Base-by-base conservation (phyloP, 2,797 vertebrate species). In the Premnoplex brunnescens region DNA sequence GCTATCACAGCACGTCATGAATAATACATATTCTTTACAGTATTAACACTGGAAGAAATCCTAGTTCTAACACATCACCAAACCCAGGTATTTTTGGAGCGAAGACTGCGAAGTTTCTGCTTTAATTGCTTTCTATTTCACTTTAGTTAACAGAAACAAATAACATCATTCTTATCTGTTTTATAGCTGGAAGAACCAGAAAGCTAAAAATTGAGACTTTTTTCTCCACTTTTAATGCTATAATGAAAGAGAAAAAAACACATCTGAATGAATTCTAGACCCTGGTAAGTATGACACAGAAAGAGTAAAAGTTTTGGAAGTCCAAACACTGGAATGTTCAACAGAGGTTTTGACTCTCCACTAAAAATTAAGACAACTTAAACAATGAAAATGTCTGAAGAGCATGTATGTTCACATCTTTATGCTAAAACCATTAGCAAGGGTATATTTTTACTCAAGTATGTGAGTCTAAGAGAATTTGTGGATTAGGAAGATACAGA, bases 121-220 rank as follows among this genome's bases (percentile, higher is more conserved):
- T 77, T 26, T 56, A 77, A 49, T 3, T 77, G 36, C 20, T 74
- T 43, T 80, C 73, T 44, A 44, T 37, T 82, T 72, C 63, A 60
- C 20, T 67, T 85, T 14, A 55, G 17, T 52, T 60, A 69, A 44
- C 28, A 54, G 34, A 90, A 82, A 36, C 11, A 80, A 21, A 10
- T 27, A 68, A 54, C 41, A 80, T 19, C 11, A 68, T 82, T 63
- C 54, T 82, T 26, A 63, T 36, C 44, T 49, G 28, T 56, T 78
- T 64, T 48, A 90, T 85, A 76, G n/a, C 26, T 76, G 39, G 36
- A 82, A 88, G 62, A 88, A 66, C 14, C 21, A 67, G 21, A 62
- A 5, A 2, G 1, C 9, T 83, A 59, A 69, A 88, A 49, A 59
- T 7, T 26, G 14, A 63, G 3, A 55, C 2, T 6, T 72, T 85